phyloP scores from a whole-genome alignment of 2,797 vertebrate genomes.

The Hemitrygon akajei region DNA sequence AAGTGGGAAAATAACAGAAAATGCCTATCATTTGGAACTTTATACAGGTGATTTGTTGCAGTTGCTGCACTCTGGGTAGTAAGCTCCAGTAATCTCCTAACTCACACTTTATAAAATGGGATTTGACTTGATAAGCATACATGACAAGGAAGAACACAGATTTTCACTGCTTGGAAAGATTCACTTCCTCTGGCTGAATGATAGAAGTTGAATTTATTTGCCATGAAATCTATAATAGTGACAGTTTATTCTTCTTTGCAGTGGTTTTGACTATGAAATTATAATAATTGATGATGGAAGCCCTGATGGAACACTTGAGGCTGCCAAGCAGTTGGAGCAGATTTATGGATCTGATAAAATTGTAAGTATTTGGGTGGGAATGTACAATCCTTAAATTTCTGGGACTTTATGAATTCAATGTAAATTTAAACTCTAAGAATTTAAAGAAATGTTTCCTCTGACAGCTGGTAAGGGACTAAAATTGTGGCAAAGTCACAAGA shows the following conservation, averaged over 20 bases:
- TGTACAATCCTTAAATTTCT: not conserved
- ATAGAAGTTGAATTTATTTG: not conserved
- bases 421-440: not conserved
- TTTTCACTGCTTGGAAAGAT: not conserved
- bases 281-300: conserved; percentile 95
- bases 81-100: not conserved
- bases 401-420: not conserved
- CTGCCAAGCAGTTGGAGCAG: conserved; percentile 77
- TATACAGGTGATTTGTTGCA: not conserved
- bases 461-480: not conserved
- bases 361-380: conserved; percentile 61
- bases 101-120: not conserved
- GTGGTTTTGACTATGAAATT: conserved; percentile 79
- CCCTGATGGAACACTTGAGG: conserved; percentile 83
- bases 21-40: not conserved
- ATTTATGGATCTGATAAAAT: conserved; percentile 88
- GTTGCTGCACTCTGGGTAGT: not conserved
- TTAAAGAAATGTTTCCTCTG: not conserved
- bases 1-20: not conserved
- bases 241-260: conserved; percentile 48
- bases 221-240: not conserved
- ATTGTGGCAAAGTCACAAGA: not conserved
- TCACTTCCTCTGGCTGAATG: not conserved
- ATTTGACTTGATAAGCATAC: not conserved
- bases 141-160: not conserved